Evolutionary conservation across 1,140 invertebrate genomes (phyloP).

Genomic region (Lasaia peninsularis): DNA sequence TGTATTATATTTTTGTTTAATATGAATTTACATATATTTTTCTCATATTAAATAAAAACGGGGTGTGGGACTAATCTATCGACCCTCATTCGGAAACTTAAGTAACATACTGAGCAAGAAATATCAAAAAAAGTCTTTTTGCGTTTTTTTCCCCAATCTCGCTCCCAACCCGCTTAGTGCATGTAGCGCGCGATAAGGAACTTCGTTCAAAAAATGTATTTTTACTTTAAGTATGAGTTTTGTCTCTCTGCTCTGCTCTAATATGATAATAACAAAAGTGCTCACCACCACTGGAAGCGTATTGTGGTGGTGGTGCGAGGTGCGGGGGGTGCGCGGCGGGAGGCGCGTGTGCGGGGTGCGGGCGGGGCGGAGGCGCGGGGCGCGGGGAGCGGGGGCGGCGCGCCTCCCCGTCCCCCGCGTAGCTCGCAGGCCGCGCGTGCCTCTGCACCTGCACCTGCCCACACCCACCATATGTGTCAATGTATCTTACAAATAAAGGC

Average conservation of each 20-base stretch:
- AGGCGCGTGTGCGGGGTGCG: slow-evolving; percentile 76
- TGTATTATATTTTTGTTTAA: too few relatives aligned
- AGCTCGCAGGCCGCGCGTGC: slow-evolving; percentile 50
- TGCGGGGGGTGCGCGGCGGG: slow-evolving; percentile 44
- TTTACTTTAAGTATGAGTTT: too few relatives aligned
- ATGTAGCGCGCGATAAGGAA: too few relatives aligned
- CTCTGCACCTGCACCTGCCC: slow-evolving; percentile 48
- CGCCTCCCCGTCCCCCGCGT: slow-evolving; percentile 51
- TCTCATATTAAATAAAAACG: too few relatives aligned
- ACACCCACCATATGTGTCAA: background rate
- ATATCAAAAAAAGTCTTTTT: too few relatives aligned
- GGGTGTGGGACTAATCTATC: too few relatives aligned
- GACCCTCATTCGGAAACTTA: too few relatives aligned
- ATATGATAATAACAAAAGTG: slow-evolving; percentile 18
- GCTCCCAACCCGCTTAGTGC: too few relatives aligned
- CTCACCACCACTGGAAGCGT: slow-evolving; percentile 82
- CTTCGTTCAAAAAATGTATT: background rate
- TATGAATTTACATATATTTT: too few relatives aligned
- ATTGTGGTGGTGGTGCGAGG: slow-evolving; percentile 57
- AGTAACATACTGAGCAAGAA: too few relatives aligned
- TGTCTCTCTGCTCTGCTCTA: too few relatives aligned
- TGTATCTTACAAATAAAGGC: background rate
- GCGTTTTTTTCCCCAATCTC: too few relatives aligned
- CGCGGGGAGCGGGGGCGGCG: slow-evolving; percentile 31
- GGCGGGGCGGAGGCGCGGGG: slow-evolving; percentile 31